Evolutionary conservation across 1,140 invertebrate species (phyloP), one percentile per base, ranked within the genome.

Genomic region (Heliconius congener): DNA sequence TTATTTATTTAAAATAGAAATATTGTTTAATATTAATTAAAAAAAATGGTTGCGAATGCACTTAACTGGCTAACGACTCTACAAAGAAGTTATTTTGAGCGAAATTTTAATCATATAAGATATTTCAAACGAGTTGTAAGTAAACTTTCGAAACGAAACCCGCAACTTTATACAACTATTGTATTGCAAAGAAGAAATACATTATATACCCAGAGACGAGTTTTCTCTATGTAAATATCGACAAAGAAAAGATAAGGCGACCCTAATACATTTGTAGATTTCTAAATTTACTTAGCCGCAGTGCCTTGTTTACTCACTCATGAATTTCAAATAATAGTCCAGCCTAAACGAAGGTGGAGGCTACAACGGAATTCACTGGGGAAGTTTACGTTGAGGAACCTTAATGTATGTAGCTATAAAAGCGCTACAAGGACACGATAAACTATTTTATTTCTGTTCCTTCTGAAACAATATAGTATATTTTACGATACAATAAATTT

Each of bases 321-420:
- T 80, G 79, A 80, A 80, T 80, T 80, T 77, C 79, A 80, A 80
- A 80, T 80, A 37, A 77, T 3, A 70, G 79, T 80, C 79, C 74
- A 80, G 73, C 74, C 75, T 57, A 76, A 72, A 66, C 71, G 71
- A 80, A 77, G 52, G 70, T 76, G 37, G 79, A 50, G 8, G 46
- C 70, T 37, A 50, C 74, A 57, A 72, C 74, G 66, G 74, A 73
- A 80, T 73, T 55, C 74, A 80, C 79, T 76, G n/a, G 74, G 52
- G 70, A 72, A 73, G 71, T 74, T 77, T 71, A 77, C 70, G 76
- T 34, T n/a, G 34, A 39, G 71, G 71, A 42, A 72, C 71, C 60
- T 66, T 30, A 30, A 30, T 66, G 11, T 30, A 66, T 66, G 60
- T 16, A 4, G 60, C 27, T n/a, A 30, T 66, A 66, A 66, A 66